Evolutionary conservation across 2,797 vertebrate genomes (phyloP).

Genomic region (Accipiter badius): DNA sequence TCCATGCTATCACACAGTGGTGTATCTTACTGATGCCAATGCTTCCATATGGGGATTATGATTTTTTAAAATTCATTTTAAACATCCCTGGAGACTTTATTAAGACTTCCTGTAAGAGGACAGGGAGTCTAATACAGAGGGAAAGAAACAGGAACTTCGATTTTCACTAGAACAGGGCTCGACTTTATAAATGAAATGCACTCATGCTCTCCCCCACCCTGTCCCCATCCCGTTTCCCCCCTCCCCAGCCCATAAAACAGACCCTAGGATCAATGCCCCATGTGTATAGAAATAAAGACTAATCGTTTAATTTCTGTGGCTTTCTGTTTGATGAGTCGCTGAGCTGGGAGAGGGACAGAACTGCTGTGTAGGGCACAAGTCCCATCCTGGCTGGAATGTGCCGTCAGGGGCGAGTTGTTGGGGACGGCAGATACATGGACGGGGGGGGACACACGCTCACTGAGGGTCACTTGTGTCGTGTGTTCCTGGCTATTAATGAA

Average conservation of each 20-base stretch:
- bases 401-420: background rate
- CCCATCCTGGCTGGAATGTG: background rate
- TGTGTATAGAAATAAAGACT: slow-evolving; percentile 29
- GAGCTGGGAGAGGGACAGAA: background rate
- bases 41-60: slow-evolving; percentile 24
- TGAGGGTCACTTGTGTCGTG: background rate
- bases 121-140: slow-evolving; percentile 14
- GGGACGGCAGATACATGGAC: background rate
- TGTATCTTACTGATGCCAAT: background rate
- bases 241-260: slow-evolving; percentile 34
- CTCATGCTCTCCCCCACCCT: background rate
- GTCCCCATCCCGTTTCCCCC: background rate
- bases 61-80: slow-evolving; percentile 20
- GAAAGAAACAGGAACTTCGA: background rate
- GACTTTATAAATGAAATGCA: background rate
- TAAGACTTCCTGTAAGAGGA: slow-evolving; percentile 37
- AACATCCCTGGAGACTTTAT: slow-evolving; percentile 45
- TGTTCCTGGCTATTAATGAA: background rate
- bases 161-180: slow-evolving; percentile 20
- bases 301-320: slow-evolving; percentile 2
- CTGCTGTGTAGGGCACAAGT: background rate
- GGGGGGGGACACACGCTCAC: background rate
- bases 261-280: slow-evolving; percentile 24
- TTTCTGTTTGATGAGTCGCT: background rate
- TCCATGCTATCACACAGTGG: background rate